phyloP scores from a whole-genome alignment of 23 tunicate genomes.

The Trididemnum miniatum region DNA sequence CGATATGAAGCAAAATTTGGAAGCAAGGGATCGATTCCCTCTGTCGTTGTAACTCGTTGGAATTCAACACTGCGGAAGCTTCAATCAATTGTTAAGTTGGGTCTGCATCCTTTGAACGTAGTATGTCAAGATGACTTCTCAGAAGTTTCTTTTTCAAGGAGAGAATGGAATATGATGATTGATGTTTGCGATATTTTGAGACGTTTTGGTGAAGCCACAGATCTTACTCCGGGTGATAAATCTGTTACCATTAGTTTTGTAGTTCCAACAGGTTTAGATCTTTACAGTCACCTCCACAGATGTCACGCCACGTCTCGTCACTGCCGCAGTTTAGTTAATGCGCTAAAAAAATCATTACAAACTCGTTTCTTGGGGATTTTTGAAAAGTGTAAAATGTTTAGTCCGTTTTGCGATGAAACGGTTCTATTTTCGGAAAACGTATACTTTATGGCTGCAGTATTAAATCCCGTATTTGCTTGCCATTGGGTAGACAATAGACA shows the following conservation, averaged over 20 bases:
- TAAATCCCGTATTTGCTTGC: constrained; percentile 30
- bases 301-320: constrained; percentile 12
- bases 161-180: constrained; percentile 12
- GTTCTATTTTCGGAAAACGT: constrained; percentile 18
- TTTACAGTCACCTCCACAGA: constrained; percentile 34
- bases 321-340: background rate
- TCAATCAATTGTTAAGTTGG: background rate
- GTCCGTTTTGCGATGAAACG: constrained; percentile 18
- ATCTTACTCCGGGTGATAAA: constrained; percentile 23
- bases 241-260: constrained; percentile 49
- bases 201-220: constrained; percentile 46
- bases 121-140: constrained; percentile 8
- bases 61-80: constrained; percentile 17
- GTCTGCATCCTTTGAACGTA: background rate
- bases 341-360: background rate
- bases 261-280: constrained; percentile 47
- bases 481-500: constrained; percentile 4
- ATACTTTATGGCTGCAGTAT: constrained; percentile 11
- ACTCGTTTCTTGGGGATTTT: constrained; percentile 1
- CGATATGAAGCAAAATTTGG: constrained; percentile 12
- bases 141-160: constrained; percentile 1
- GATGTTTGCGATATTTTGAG: constrained; percentile 22
- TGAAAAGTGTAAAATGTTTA: constrained; percentile 7
- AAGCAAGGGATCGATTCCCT: background rate
- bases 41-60: constrained; percentile 13